These are phyloP conservation scores for Amiota mariae DNA, from an alignment of 2,888 invertebrate species.

Conservation along the genomic window DNA sequence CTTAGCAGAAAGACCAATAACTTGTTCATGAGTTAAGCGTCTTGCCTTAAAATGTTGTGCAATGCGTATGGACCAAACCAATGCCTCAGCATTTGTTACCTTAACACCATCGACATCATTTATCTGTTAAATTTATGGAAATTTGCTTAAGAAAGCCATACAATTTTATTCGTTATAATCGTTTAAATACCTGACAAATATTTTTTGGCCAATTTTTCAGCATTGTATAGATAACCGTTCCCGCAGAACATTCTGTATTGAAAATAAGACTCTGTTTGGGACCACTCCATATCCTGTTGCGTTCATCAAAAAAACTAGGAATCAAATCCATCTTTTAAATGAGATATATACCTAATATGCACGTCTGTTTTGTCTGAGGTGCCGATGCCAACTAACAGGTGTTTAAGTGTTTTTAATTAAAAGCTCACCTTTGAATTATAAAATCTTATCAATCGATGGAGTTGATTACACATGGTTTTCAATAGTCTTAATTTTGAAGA, in stretches of 20 bases:
- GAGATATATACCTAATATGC: background rate
- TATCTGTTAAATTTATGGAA: conserved; percentile 45
- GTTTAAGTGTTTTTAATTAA: background rate
- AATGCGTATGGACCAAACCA: conserved; percentile 53
- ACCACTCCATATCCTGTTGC: conserved; percentile 41
- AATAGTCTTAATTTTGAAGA: no score
- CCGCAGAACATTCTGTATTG: conserved; percentile 42
- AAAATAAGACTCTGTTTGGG: conserved; percentile 24
- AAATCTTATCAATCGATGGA: conserved; percentile 7
- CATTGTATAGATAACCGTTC: conserved; percentile 37
- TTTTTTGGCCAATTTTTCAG: conserved; percentile 42
- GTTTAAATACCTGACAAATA: conserved; percentile 41
- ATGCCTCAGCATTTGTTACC: conserved; percentile 50
- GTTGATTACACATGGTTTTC: no score
- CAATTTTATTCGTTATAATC: background rate
- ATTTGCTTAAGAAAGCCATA: background rate
- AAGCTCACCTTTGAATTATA: background rate
- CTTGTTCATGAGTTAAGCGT: conserved; percentile 50
- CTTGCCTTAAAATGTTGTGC: conserved; percentile 51
- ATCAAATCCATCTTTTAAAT: conserved; percentile 21
- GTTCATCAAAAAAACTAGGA: conserved; percentile 30
- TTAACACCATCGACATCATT: conserved; percentile 48
- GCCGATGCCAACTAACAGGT: conserved; percentile 10
- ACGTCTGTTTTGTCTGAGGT: background rate
- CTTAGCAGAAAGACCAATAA: conserved; percentile 58